A percentile compares a stretch with the other conserved stretches of the same genome.
Conservation (phyloP, 2,888 invertebrate genomes). For the Sphaeridia pumilis region DNA sequence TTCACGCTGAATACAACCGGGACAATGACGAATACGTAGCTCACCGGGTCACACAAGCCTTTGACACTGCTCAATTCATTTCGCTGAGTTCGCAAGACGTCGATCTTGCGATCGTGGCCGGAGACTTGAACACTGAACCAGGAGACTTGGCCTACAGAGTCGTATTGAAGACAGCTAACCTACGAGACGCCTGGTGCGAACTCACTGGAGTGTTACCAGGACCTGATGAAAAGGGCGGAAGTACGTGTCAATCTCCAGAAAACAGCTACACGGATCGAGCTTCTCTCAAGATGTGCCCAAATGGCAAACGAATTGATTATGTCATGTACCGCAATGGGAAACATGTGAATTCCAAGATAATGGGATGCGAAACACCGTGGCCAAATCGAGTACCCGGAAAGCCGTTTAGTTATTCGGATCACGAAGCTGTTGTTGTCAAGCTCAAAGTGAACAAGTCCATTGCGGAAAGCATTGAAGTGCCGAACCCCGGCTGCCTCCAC, state of each 20-base stretch:
- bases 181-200: conserved; percentile 31
- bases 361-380: conserved; percentile 56
- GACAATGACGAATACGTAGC: conserved; percentile 72
- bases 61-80: conserved; percentile 89
- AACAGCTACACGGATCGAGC: conserved; percentile 67
- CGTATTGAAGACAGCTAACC: conserved; percentile 39
- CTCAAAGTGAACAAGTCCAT: conserved; percentile 38
- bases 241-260: conserved; percentile 59
- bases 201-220: neutral
- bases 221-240: conserved; percentile 23
- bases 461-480: conserved; percentile 12
- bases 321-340: conserved; percentile 54
- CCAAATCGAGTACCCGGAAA: conserved; percentile 59
- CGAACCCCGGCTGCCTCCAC: neutral
- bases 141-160: conserved; percentile 66
- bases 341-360: conserved; percentile 37
- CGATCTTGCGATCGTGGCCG: conserved; percentile 76
- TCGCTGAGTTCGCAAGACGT: conserved; percentile 64
- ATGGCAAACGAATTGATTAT: conserved; percentile 86
- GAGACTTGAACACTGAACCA: conserved; percentile 89
- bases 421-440: conserved; percentile 65
- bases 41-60: conserved; percentile 85
- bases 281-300: conserved; percentile 46
- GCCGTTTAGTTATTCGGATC: conserved; percentile 73
- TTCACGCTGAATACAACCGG: conserved; percentile 86